Conservation (phyloP, 2,888 invertebrate species). For the Drosophila macrospina region DNA sequence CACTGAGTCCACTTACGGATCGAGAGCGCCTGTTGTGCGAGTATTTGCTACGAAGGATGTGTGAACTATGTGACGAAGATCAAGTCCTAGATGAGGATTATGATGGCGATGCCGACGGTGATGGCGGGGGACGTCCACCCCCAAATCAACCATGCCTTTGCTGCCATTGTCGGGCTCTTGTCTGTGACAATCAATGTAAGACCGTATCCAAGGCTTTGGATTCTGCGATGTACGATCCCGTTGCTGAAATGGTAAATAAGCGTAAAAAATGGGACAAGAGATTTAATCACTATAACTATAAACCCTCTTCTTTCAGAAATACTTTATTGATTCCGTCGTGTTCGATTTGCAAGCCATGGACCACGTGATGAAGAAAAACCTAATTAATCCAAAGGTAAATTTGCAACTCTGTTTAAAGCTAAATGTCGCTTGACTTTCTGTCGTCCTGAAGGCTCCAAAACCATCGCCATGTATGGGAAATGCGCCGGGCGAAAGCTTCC, state of each 20-base stretch:
- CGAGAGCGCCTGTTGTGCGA: conserved; percentile 50
- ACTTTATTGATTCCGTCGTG: conserved; percentile 81
- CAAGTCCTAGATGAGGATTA: conserved; percentile 3
- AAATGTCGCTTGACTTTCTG: neutral
- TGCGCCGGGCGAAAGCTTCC: conserved; percentile 68
- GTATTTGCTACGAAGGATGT: conserved; percentile 47
- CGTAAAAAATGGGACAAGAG: too few relatives aligned
- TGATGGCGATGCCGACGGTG: neutral
- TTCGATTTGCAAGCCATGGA: conserved; percentile 81
- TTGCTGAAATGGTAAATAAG: conserved; percentile 60
- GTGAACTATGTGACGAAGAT: conserved; percentile 30
- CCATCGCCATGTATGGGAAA: conserved; percentile 30
- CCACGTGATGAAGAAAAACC: conserved; percentile 65
- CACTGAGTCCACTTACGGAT: conserved; percentile 38
- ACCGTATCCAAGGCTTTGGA: conserved; percentile 63
- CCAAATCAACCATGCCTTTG: conserved; percentile 58
- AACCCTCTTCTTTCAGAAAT: conserved; percentile 61
- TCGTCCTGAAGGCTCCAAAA: conserved; percentile 21
- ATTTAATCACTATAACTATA: neutral
- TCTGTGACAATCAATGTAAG: conserved; percentile 57
- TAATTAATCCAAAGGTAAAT: conserved; percentile 60
- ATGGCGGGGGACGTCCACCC: neutral
- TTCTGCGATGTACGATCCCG: conserved; percentile 52
- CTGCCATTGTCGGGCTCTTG: conserved; percentile 72
- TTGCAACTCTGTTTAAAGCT: neutral